Base-by-base conservation (phyloP, 1,140 invertebrate genomes). In the Homalodisca vitripennis region DNA sequence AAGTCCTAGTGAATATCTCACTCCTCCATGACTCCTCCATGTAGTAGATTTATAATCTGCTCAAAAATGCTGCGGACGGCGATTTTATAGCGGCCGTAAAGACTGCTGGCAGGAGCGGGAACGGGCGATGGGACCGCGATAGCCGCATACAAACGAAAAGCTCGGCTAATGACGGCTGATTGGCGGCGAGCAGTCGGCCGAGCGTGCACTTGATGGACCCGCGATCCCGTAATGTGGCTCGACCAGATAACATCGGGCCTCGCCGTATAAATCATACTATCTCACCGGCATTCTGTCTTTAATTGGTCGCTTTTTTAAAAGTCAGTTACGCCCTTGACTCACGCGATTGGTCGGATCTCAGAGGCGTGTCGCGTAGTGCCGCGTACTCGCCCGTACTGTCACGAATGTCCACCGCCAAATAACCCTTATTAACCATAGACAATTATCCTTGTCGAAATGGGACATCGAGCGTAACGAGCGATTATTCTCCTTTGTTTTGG, bases 381-480 rank as follows among this genome's bases (percentile, higher is more conserved):
- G n/a, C n/a, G n/a, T n/a, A n/a, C n/a, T n/a, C n/a, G n/a, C n/a
- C n/a, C 34, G 6, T 10, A 17, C 34, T n/a, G 48, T 51, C 48
- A 51, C 48, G 48, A 51, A 51, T 51, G 48, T 51, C 48, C 48
- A 22, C 55, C 14, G 55, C 24, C 55, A 60, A 60, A 60, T 60
- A 60, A 60, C 55, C 55, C 24, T 60, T 60, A 60, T 60, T 60
- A 60, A 60, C 24, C 13, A 13, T 24, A 26, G 3, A 60, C 55
- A 60, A 60, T 60, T 60, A 60, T 60, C 55, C 55, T 60, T 60
- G 55, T 60, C 55, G 26, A 60, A 60, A 60, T 60, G 55, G 55
- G 27, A 60, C 55, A 60, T 60, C 55, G 55, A 41, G 34, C n/a
- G n/a, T 6, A 41, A 17, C 34, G 6, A 41, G 17, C 17, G 34